Evolutionary conservation across 1,140 invertebrate species (phyloP).

Genomic region (Lucilia sericata): DNA sequence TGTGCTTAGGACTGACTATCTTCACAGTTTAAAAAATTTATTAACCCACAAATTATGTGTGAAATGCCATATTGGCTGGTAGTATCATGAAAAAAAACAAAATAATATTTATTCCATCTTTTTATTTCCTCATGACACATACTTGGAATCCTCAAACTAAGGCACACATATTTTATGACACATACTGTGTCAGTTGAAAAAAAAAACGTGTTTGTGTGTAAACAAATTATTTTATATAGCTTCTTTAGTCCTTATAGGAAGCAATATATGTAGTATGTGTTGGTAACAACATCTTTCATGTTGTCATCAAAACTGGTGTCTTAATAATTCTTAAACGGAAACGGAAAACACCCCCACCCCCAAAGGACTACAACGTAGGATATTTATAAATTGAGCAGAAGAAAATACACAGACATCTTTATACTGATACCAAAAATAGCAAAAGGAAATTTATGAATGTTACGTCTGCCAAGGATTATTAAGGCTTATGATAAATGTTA

Average conservation of each 20-base stretch:
- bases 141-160: neutral
- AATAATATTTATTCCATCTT: neutral
- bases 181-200: neutral
- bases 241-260: neutral
- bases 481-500: conserved; percentile 42
- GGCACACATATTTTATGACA: neutral
- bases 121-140: neutral
- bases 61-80: conserved; percentile 36
- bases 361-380: neutral
- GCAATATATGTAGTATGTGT: neutral
- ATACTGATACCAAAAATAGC: conserved; percentile 15
- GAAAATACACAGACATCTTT: neutral
- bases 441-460: conserved; percentile 36
- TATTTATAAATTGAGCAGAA: conserved; percentile 40
- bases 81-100: conserved; percentile 12
- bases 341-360: neutral
- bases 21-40: conserved; percentile 19
- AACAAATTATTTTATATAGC: conserved; percentile 39
- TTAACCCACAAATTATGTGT: conserved; percentile 34
- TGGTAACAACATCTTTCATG: conserved; percentile 30
- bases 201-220: neutral
- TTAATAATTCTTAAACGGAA: conserved; percentile 42
- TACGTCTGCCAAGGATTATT: conserved; percentile 43
- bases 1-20: neutral
- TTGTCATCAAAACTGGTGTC: conserved; percentile 42